Conservation (phyloP, 2,797 vertebrate species). For the Falco naumanni region DNA sequence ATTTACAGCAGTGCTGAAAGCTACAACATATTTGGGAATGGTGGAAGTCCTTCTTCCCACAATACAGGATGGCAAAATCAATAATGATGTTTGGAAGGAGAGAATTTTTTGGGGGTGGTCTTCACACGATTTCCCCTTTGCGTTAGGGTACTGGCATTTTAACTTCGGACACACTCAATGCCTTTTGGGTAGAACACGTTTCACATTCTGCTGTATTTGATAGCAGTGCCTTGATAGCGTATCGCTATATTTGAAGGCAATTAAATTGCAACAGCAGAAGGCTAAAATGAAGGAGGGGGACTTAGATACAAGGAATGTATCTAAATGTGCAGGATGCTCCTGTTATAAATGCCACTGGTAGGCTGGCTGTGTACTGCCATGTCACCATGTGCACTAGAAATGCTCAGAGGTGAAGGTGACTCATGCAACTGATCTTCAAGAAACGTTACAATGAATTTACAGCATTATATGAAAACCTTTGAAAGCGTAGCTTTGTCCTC, state of each 20-base stretch:
- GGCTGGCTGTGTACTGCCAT: background rate
- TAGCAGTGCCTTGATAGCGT: background rate
- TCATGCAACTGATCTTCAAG: background rate
- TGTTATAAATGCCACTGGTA: background rate
- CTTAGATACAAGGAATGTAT: background rate
- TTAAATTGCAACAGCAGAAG: background rate
- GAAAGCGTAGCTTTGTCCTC: background rate
- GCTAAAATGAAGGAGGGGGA: background rate
- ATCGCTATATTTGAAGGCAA: background rate
- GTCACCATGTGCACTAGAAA: background rate
- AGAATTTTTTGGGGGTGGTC: background rate
- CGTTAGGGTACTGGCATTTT: background rate
- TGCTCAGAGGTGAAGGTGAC: background rate
- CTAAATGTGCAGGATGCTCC: background rate
- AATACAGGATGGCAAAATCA: background rate
- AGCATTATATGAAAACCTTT: background rate
- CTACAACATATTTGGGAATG: fast-evolving
- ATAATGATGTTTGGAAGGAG: background rate
- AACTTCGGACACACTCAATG: background rate
- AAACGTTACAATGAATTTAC: background rate
- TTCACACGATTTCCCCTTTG: background rate
- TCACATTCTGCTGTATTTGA: background rate
- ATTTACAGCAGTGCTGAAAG: background rate
- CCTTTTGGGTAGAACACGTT: background rate
- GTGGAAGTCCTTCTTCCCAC: background rate